Base-by-base conservation (phyloP, 1,140 invertebrate genomes). In the Dreissena rostriformis region DNA sequence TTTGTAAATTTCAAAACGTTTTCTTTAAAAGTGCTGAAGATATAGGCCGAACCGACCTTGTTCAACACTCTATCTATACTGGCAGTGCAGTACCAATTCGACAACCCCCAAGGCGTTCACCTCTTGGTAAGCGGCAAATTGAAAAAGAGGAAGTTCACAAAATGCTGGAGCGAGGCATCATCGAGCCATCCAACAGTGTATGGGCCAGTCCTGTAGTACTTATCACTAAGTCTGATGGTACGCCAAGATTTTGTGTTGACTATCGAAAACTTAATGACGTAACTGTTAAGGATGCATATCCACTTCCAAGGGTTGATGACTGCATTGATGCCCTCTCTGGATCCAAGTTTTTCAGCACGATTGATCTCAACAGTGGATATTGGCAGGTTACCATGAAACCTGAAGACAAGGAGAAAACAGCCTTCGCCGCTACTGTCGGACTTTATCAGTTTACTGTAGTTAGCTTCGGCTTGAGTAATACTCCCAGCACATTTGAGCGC, bases 371-470 rank as follows among this genome's bases (percentile, higher is more conserved):
- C 55, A 75, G 17, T 55, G 91, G 91, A 15, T 93, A 86, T 75
- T 91, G 91, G 92, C 94, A 94, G 76, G 84, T 94, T 7, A 73
- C 68, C 52, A 76, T 95, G 15, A 63, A 90, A 8, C 22, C 76
- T n/a, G 75, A 88, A 11, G 90, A 91, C 88, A 63, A 55, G 52
- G 88, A 57, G 88, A 80, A 19, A 74, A 26, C 10, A 79, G n/a
- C n/a, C n/a, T n/a, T n/a, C n/a, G 80, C 0, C 72, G 86, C 71
- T 68, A n/a, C n/a, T n/a, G n/a, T n/a, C n/a, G n/a, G n/a, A n/a
- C n/a, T n/a, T n/a, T n/a, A n/a, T n/a, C n/a, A n/a, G n/a, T n/a
- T n/a, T n/a, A n/a, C n/a, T n/a, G n/a, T n/a, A n/a, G n/a, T n/a
- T n/a, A n/a, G 72, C 19, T 80, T 77, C 19, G 76, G 72, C 0